Evolutionary conservation across 2,888 invertebrate genomes (phyloP), one percentile per base, ranked within the genome.

Genomic region (Dascillus cervinus): DNA sequence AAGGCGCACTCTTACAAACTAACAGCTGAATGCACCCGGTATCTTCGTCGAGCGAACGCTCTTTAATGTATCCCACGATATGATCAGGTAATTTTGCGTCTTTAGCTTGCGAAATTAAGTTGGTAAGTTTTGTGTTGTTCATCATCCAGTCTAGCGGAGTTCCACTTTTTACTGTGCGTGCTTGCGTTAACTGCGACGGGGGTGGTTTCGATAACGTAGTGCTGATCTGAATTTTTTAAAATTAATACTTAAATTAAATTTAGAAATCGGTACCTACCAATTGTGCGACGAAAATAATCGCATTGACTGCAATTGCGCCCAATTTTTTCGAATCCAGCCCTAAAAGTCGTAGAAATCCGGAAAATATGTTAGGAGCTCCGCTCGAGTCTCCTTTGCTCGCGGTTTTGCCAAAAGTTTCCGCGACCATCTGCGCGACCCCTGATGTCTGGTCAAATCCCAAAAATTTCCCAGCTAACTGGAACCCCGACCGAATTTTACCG

Each of bases 281-380:
- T 65, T 88, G 86, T 1, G 88, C 87, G 9, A 89, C 72, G 62
- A 87, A 85, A 41, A 89, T 79, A 9, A 88, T 70, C 11, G 83
- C 84, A 58, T 89, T 89, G 9, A 89, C 73, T 8, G 86, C 84
- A 21, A 88, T 78, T 0, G 88, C 87, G 14, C 83, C 81, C 37
- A 88, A 71, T 63, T 84, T 83, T 32, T 74, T 75, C 0, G 80
- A 72, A 56, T 88, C 82, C 29, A 89, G 70, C 11, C 86, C 87
- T 44, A 89, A 70, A 32, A 88, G 62, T 25, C 77, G 70, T 39
- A 87, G 71, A 46, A 85, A 70, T 8, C 70, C 70, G 2, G 67
- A 62, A 37, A 70, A 56, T n/a, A 70, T 46, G 37, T 59, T 60
- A 50, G 64, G 47, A n/a, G 66, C 39, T 3, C 40, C 48, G 2